These are phyloP conservation scores for Bradypodion pumilum DNA, from an alignment of 2,797 vertebrate species.

Conservation along the genomic window DNA sequence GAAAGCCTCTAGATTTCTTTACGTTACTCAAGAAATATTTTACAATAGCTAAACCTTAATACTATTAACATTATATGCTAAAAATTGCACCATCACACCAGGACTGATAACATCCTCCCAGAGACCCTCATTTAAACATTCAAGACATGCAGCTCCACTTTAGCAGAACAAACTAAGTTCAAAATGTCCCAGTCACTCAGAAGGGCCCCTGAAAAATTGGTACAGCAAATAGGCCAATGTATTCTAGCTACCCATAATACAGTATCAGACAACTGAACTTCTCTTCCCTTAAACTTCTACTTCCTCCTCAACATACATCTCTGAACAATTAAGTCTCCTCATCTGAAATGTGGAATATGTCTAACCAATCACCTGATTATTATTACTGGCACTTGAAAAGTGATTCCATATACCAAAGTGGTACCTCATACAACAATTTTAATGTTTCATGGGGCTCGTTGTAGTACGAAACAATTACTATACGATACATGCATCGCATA, in stretches of 20 bases:
- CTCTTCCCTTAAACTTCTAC: neutral
- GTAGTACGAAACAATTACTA: too few relatives aligned
- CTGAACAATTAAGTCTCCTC: neutral
- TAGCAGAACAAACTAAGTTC: neutral
- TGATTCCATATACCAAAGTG: neutral
- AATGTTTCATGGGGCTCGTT: too few relatives aligned
- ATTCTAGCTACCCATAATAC: neutral
- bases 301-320: too few relatives aligned
- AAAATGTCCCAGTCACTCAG: too few relatives aligned
- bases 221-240: neutral
- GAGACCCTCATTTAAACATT: neutral
- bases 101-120: too few relatives aligned
- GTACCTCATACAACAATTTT: too few relatives aligned
- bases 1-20: too few relatives aligned
- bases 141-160: neutral
- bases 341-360: neutral
- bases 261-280: neutral
- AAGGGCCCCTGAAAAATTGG: neutral
- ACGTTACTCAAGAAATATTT: neutral
- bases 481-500: too few relatives aligned
- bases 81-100: neutral
- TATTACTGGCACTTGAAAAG: neutral
- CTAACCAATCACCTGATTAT: neutral
- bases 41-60: neutral
- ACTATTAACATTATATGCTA: neutral